Evolutionary conservation across 2,888 invertebrate genomes (phyloP).

Genomic region (Nemotelus pantherinus): DNA sequence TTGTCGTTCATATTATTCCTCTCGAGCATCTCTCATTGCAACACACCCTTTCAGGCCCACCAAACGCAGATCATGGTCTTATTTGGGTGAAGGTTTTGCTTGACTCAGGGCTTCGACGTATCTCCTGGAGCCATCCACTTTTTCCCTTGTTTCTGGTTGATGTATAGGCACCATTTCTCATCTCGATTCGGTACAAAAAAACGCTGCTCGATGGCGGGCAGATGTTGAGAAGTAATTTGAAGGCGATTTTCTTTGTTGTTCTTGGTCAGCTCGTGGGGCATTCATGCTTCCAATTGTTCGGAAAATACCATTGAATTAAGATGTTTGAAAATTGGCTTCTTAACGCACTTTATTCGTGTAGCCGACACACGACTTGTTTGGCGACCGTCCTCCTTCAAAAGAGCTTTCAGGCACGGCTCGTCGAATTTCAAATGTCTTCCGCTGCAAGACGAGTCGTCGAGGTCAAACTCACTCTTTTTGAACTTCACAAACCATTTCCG

Average conservation of each 20-base stretch:
- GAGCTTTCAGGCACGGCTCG: not conserved
- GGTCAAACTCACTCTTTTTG: not conserved
- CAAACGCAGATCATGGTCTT: not conserved
- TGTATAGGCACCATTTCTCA: not conserved
- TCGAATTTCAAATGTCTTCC: not conserved
- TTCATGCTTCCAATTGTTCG: not conserved
- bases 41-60: not conserved
- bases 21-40: not conserved
- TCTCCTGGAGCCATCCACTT: not conserved
- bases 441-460: no score
- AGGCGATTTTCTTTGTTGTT: slow-evolving; percentile 13
- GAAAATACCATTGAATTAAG: slow-evolving; percentile 4
- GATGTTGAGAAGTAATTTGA: slow-evolving; percentile 11
- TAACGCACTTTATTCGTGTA: not conserved
- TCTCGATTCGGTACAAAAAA: no score
- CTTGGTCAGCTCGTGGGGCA: not conserved
- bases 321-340: not conserved
- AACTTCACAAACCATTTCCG: slow-evolving; percentile 2
- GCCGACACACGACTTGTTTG: not conserved
- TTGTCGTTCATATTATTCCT: not conserved
- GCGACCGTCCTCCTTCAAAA: slow-evolving; percentile 6
- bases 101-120: not conserved
- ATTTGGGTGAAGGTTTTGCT: not conserved
- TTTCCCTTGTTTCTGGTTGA: not conserved
- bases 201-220: not conserved